Base-by-base conservation (phyloP, 2,113 vertebrate species). In the Numida meleagris region DNA sequence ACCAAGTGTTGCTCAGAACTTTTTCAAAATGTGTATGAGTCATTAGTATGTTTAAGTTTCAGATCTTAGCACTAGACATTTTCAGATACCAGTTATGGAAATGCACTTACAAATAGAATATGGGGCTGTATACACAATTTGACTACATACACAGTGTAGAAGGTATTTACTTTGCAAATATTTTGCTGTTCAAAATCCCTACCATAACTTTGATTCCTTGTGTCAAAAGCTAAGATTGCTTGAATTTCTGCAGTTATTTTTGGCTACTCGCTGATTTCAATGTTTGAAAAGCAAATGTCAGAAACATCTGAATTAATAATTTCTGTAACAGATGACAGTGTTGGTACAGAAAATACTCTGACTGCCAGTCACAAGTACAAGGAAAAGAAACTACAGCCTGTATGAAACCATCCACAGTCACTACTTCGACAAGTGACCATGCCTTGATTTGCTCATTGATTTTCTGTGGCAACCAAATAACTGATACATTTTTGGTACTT, bases 11-110 rank as follows among this genome's bases (percentile, higher is more conserved):
- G 9, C 3, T 19, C 4, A 58, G 21, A n/a, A 27, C 16, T 43
- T n/a, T 33, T 0, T 2, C 1, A 27, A 38, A 23, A 53, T 48
- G 38, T 63, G 1, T 19, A 4, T 29, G 14, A 7, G 7, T 53
- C 46, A 12, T 40, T 61, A n/a, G 3, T 55, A 65, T 46, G 21
- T 51, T 83, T 70, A 59, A 45, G 17, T 33, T 78, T 74, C 84
- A 57, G 31, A 43, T 61, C 9, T 78, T 27, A 17, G 6, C 7
- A 38, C 13, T 51, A 36, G 33, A 43, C 5, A 48, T 38, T 38
- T 86, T 77, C 18, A 58, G 65, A 40, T 81, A 40, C 73, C 40
- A 20, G 17, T 53, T 65, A 50, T 34, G 12, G 24, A 45, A 77
- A 43, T 18, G 29, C 7, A 61, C 5, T 81, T 61, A 59, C 19